Percentiles rank a stretch among this genome's conserved stretches.
phyloP scores from a whole-genome alignment of 2,113 vertebrate genomes.

The Tupaia tana region DNA sequence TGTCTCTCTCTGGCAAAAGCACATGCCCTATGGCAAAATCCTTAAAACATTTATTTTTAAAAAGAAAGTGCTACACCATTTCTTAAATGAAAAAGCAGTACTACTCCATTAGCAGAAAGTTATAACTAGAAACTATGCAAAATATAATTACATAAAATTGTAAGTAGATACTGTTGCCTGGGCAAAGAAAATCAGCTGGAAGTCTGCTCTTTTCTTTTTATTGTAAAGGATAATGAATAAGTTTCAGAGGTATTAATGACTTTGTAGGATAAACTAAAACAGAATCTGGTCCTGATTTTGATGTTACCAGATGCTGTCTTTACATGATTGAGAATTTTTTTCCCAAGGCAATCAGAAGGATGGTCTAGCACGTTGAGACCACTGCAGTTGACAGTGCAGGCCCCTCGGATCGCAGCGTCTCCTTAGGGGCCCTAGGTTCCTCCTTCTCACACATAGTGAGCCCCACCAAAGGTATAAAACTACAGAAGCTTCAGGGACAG shows the following conservation, averaged over 20 bases:
- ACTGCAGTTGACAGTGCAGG: accelerated
- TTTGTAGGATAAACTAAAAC: neutral
- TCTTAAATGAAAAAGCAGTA: neutral
- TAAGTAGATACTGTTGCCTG: neutral
- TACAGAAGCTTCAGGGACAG: neutral
- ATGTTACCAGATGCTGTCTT: neutral
- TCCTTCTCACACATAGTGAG: neutral
- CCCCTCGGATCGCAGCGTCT: neutral
- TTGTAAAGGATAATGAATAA: neutral
- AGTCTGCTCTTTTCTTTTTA: neutral
- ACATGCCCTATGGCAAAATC: too few relatives aligned
- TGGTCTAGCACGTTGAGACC: neutral
- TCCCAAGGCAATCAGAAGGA: neutral
- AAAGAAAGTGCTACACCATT: neutral
- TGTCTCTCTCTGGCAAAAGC: too few relatives aligned
- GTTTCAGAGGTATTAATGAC: neutral
- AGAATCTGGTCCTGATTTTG: neutral
- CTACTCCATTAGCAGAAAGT: neutral
- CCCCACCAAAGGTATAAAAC: too few relatives aligned
- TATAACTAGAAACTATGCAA: neutral
- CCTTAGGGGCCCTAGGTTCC: neutral
- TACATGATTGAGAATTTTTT: neutral
- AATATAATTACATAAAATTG: neutral
- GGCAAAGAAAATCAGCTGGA: neutral
- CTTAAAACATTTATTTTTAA: too few relatives aligned